A percentile compares a stretch with the other conserved stretches of the same genome.
Conservation (phyloP, 2,888 invertebrate genomes). For the Macrosoma leucophasiata region DNA sequence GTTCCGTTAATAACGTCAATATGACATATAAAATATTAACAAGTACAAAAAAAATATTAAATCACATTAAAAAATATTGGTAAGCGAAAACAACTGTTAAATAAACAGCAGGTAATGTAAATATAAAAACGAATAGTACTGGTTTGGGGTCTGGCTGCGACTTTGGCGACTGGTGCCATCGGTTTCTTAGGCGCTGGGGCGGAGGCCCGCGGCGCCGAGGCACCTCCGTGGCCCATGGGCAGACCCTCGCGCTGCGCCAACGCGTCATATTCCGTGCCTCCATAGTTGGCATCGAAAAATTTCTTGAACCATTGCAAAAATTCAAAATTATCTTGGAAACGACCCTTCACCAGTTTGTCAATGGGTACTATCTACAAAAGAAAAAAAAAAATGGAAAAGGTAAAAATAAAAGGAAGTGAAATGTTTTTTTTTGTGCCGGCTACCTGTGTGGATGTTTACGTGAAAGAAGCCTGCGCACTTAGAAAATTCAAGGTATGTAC, state of each 20-base stretch:
- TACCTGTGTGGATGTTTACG: constrained; percentile 31
- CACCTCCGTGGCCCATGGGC: constrained; percentile 86
- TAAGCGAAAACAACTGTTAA: constrained; percentile 2
- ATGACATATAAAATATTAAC: too few species aligned
- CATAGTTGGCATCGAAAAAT: constrained; percentile 99
- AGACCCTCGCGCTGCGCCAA: constrained; percentile 90
- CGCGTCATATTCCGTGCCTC: constrained; percentile 95
- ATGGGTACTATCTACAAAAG: constrained; percentile 91
- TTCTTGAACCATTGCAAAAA: constrained; percentile 99
- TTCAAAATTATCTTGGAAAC: constrained; percentile 99
- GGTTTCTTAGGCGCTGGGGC: constrained; percentile 58
- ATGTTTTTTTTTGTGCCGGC: constrained; percentile 41
- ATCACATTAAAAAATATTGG: too few species aligned
- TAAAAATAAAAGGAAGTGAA: constrained; percentile 48
- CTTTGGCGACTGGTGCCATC: constrained; percentile 71
- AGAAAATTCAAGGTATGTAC: constrained; percentile 23
- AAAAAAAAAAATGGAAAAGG: constrained; percentile 51
- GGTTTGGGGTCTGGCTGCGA: constrained; percentile 79
- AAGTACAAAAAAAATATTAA: too few species aligned
- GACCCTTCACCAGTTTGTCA: constrained; percentile 96
- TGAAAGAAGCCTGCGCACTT: constrained; percentile 31
- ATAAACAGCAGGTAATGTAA: too few species aligned
- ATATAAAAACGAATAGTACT: constrained; percentile 61
- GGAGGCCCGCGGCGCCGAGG: constrained; percentile 70
- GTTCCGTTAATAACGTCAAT: too few species aligned